Percentiles rank a stretch among this genome's conserved stretches.
Evolutionary conservation across 2,888 invertebrate species (phyloP).

Genomic region (Anthophora plumipes): DNA sequence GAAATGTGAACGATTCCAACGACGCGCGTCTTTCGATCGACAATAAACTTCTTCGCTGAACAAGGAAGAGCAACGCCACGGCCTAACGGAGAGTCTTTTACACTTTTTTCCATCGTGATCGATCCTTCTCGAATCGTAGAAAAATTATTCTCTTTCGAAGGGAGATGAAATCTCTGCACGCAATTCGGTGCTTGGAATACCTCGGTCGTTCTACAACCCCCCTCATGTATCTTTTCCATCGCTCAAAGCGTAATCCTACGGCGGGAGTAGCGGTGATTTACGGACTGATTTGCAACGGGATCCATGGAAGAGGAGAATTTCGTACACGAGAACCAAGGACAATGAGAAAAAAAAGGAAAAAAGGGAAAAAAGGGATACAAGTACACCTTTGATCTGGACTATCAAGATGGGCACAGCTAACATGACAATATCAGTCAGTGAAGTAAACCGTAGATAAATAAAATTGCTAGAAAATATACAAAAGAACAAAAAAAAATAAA

Average conservation of each 20-base stretch:
- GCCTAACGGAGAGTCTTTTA: slow-evolving; percentile 24
- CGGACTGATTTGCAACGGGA: not conserved
- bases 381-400: slow-evolving; percentile 52
- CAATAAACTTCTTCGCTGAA: slow-evolving; percentile 29
- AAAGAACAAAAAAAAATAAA: not conserved
- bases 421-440: slow-evolving; percentile 54
- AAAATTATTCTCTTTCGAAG: not conserved
- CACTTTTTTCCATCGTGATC: not conserved
- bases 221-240: not conserved
- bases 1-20: slow-evolving; percentile 1
- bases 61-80: slow-evolving; percentile 6
- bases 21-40: slow-evolving; percentile 24
- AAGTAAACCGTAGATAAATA: slow-evolving; percentile 45
- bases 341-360: not conserved
- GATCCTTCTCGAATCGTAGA: not conserved
- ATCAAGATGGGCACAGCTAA: slow-evolving; percentile 49
- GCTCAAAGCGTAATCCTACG: not conserved
- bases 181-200: not conserved
- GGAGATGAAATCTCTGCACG: not conserved
- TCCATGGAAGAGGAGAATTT: not conserved
- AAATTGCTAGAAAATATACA: slow-evolving; percentile 40
- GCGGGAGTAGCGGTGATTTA: not conserved
- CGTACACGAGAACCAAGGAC: slow-evolving; percentile 31
- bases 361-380: not conserved
- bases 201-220: not conserved